Evolutionary conservation across 2,797 vertebrate genomes (phyloP).

Genomic region (Anomalospiza imberbis): DNA sequence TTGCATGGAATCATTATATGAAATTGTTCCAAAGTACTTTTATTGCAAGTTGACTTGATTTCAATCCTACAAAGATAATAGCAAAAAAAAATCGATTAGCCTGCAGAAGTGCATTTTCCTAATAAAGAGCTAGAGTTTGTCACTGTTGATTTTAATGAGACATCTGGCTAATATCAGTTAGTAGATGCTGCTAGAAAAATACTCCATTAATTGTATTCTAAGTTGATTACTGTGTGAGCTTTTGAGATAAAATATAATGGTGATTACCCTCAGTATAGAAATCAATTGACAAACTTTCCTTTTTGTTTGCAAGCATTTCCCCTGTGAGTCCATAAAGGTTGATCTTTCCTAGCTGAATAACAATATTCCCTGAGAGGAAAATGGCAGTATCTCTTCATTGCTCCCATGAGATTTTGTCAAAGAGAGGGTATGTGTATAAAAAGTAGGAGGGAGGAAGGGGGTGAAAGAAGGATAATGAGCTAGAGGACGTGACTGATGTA

Average conservation of each 20-base stretch:
- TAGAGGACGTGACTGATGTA: conserved; percentile 14
- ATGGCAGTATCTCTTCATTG: conserved; percentile 65
- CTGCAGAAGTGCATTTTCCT: conserved; percentile 60
- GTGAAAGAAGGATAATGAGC: conserved; percentile 40
- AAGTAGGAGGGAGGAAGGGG: conserved; percentile 57
- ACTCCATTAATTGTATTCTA: conserved; percentile 44
- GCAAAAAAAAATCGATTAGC: conserved; percentile 47
- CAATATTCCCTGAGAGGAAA: conserved; percentile 54
- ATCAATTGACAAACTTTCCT: conserved; percentile 61
- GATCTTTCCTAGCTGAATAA: conserved; percentile 46
- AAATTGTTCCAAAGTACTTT: conserved; percentile 27
- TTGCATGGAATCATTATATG: neutral
- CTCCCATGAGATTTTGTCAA: conserved; percentile 68
- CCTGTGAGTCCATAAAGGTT: conserved; percentile 47
- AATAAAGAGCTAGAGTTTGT: conserved; percentile 58
- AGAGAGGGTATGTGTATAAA: conserved; percentile 49
- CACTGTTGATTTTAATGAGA: conserved; percentile 62
- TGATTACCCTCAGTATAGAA: conserved; percentile 31
- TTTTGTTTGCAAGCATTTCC: conserved; percentile 35
- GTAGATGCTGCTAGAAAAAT: conserved; percentile 59
- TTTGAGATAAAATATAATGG: conserved; percentile 61
- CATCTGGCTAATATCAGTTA: conserved; percentile 71
- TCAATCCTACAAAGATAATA: conserved; percentile 59
- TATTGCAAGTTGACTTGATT: conserved; percentile 54
- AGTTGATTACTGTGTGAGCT: conserved; percentile 47